Conservation (phyloP, 2,113 vertebrate species). For the Vulpes vulpes region DNA sequence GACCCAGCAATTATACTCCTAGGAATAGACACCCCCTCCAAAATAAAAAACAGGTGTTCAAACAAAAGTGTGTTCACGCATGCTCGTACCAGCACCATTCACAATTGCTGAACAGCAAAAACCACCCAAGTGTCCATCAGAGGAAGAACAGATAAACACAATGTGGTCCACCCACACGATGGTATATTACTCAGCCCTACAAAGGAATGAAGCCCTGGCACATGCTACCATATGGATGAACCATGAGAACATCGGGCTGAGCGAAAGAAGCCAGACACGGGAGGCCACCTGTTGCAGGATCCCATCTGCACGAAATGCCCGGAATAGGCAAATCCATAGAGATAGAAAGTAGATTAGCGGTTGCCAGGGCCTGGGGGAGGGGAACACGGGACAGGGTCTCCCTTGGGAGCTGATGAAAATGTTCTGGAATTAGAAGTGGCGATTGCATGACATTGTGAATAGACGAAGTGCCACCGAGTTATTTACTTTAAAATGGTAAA, state of each 20-base stretch:
- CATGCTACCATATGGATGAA: fast-evolving
- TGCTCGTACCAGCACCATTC: background rate
- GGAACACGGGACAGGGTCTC: background rate
- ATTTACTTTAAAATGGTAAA: background rate
- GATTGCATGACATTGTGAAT: too few species aligned
- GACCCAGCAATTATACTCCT: background rate
- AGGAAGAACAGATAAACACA: background rate
- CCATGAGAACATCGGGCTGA: background rate
- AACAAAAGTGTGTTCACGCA: fast-evolving
- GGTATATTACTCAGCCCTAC: background rate
- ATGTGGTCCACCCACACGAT: fast-evolving
- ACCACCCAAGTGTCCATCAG: background rate
- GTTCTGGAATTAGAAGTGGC: background rate
- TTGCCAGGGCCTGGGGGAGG: background rate
- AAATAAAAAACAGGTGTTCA: background rate
- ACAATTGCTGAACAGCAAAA: background rate
- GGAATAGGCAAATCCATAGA: background rate
- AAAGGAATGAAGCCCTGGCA: fast-evolving
- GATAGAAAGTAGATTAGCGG: background rate
- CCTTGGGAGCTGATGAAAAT: background rate
- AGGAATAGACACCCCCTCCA: background rate
- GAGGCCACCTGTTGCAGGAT: background rate
- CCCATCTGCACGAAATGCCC: fast-evolving
- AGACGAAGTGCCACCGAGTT: too few species aligned
- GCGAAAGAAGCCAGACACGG: background rate